A percentile compares a stretch with the other conserved stretches of the same genome.
Conservation (phyloP, 2,113 vertebrate genomes). For the Onychorhynchus coronatus region DNA sequence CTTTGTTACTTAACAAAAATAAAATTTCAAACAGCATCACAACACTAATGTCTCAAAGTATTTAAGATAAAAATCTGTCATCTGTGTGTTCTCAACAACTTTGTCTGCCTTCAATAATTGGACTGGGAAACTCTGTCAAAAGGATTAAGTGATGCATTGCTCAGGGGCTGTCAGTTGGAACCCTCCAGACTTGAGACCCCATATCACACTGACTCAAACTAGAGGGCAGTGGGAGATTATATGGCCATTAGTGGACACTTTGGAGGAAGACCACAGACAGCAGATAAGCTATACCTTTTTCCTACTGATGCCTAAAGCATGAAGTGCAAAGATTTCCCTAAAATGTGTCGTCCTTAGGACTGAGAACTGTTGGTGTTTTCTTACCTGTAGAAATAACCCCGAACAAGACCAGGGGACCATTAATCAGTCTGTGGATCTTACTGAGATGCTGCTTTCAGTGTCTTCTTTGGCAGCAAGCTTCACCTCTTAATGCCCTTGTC, state of each 20-base stretch:
- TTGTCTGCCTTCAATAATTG: neutral
- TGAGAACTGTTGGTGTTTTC: neutral
- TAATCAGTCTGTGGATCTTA: neutral
- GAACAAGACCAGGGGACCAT: neutral
- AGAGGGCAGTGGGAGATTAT: neutral
- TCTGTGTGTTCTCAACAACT: neutral
- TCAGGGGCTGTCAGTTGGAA: neutral
- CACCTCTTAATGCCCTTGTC: fast-evolving
- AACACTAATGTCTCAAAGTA: neutral
- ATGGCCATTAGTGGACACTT: neutral
- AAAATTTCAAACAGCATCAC: neutral
- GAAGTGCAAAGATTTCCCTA: neutral
- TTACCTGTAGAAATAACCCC: neutral
- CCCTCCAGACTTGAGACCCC: neutral
- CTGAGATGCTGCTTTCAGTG: neutral
- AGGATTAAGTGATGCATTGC: neutral
- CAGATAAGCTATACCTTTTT: neutral
- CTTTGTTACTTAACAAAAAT: neutral
- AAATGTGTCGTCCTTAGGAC: neutral
- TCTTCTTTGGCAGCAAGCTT: neutral
- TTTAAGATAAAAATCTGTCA: neutral
- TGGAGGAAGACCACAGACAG: neutral
- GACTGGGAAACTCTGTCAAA: neutral
- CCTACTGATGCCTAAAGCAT: neutral
- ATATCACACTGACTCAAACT: neutral